Base-by-base conservation (phyloP, 2,888 invertebrate genomes). In the Microctonus hyperodae region DNA sequence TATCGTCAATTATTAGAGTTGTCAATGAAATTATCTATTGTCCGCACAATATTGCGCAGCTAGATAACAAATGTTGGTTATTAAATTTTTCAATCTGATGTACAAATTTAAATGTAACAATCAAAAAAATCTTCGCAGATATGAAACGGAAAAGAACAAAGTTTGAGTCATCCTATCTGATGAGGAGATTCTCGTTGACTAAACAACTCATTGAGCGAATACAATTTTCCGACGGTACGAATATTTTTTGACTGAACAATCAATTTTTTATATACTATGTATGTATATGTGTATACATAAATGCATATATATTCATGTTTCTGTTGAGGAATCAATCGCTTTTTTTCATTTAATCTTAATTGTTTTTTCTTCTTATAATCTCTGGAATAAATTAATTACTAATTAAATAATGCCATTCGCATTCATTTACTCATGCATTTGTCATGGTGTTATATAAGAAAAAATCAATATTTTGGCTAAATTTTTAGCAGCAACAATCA, bases 131-230 rank as follows among this genome's bases (percentile, higher is more conserved):
- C 57, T 59, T 59, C 59, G 70, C 80, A 80, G 80, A 80, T 79
- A 73, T 80, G 75, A 79, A 79, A 76, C 79, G 80, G 78, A 80
- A 80, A 80, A 80, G 80, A 80, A 79, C 80, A 79, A 80, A 80
- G 79, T 80, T 80, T 79, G 79, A 80, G 73, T 79, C 80, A 68
- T 72, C 80, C 74, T 73, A 75, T 75, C 78, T 76, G 76, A 63
- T 56, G 62, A 79, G 77, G 78, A 77, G 73, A 73, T 80, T 80
- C 76, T 80, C 78, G 63, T 79, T 80, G 71, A 74, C 76, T 78
- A 80, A 78, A 73, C 79, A 75, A 75, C 79, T 80, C 72, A 74
- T 78, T 75, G 80, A 80, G 74, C 78, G 80, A 80, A 78, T 76
- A 68, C 79, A 79, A 73, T 80, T 80, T 76, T 80, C 80, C 67